These are phyloP conservation scores for Netelia fuscicornis DNA, from an alignment of 2,888 invertebrate genomes.

Conservation along the genomic window DNA sequence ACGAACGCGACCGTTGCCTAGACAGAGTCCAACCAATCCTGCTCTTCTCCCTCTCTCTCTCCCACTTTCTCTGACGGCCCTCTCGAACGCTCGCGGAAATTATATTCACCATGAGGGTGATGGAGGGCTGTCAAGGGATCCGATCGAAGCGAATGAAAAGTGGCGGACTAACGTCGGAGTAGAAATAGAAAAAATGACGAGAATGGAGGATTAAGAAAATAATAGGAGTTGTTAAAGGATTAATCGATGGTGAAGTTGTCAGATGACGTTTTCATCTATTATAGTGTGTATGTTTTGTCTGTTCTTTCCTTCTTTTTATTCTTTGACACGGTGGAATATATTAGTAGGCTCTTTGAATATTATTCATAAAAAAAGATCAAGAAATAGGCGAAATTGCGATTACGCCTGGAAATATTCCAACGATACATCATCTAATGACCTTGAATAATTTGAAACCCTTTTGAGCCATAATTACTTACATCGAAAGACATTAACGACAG, in stretches of 20 bases:
- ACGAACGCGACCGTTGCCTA: conserved; percentile 11
- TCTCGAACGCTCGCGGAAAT: conserved; percentile 51
- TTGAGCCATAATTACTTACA: too few species aligned
- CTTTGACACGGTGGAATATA: not conserved
- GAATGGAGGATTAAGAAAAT: conserved; percentile 6
- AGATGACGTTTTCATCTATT: not conserved
- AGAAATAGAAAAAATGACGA: not conserved
- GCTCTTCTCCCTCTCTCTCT: not conserved
- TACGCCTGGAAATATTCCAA: too few species aligned
- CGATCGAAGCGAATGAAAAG: conserved; percentile 33
- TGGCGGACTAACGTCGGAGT: conserved; percentile 11
- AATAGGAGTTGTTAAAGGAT: not conserved
- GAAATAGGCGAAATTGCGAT: too few species aligned
- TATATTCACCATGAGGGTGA: conserved; percentile 44
- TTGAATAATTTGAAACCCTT: too few species aligned
- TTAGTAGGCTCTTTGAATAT: too few species aligned
- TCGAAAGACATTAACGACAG: too few species aligned
- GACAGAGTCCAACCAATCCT: not conserved
- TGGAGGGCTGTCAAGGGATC: conserved; percentile 36
- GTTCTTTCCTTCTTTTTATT: not conserved
- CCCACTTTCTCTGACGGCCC: not conserved
- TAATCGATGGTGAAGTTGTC: not conserved
- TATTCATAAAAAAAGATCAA: too few species aligned
- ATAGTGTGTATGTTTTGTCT: not conserved
- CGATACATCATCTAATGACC: too few species aligned